phyloP scores from a whole-genome alignment of 2,888 invertebrate genomes.

The Macrosoma leucophasiata region DNA sequence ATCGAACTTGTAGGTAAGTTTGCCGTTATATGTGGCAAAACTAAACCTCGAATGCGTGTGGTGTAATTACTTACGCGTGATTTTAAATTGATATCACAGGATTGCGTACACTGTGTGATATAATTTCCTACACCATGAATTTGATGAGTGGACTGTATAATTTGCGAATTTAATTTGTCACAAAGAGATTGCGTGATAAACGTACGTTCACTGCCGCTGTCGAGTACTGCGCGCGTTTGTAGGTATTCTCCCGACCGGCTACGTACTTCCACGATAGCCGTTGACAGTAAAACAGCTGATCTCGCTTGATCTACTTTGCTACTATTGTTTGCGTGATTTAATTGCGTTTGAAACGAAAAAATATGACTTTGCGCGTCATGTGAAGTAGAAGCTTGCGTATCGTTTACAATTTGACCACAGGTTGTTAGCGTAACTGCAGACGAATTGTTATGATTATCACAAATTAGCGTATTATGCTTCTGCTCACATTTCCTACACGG shows the following conservation, averaged over 20 bases:
- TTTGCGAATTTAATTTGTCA: constrained; percentile 15
- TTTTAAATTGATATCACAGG: constrained; percentile 19
- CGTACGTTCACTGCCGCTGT: constrained; percentile 24
- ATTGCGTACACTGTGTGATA: constrained; percentile 18
- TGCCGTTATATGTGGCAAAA: constrained; percentile 7
- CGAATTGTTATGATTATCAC: no score
- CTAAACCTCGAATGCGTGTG: constrained; percentile 10
- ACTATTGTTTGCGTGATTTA: no score
- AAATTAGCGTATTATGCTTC: no score
- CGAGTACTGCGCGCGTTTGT: constrained; percentile 18
- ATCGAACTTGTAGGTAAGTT: background rate
- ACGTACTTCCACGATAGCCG: constrained; percentile 19
- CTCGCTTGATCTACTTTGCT: no score
- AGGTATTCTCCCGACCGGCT: constrained; percentile 2
- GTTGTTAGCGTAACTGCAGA: no score
- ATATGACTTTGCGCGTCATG: no score
- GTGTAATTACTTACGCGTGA: constrained; percentile 14
- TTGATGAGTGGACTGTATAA: constrained; percentile 25
- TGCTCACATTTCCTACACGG: no score
- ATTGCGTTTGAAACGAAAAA: no score
- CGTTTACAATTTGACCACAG: no score
- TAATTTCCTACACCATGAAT: constrained; percentile 20
- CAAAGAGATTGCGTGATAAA: constrained; percentile 21
- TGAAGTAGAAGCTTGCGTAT: no score
- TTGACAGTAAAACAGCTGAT: constrained; percentile 21